These are phyloP conservation scores for Hypomecis punctinalis DNA, from an alignment of 2,888 invertebrate species.

Conservation along the genomic window DNA sequence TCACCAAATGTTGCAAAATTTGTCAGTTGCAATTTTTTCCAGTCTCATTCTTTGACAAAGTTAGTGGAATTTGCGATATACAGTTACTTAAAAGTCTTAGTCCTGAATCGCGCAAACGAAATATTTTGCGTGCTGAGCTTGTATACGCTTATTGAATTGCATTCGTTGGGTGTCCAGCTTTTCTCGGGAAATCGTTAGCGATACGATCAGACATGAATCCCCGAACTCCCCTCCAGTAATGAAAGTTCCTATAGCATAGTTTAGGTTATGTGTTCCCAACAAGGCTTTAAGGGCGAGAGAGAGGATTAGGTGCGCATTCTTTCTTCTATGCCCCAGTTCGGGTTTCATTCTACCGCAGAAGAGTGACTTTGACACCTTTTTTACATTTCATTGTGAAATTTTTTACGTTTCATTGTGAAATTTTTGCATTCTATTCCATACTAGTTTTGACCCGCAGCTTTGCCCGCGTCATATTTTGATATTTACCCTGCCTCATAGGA, in stretches of 20 bases:
- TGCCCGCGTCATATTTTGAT: too few species aligned
- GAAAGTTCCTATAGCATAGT: constrained; percentile 42
- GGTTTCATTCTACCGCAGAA: constrained; percentile 77
- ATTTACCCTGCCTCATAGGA: too few species aligned
- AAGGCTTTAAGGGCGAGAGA: constrained; percentile 49
- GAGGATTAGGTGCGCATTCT: constrained; percentile 61
- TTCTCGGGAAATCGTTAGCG: constrained; percentile 66
- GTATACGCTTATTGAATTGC: constrained; percentile 21
- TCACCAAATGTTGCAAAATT: background rate
- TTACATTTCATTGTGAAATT: too few species aligned
- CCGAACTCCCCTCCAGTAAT: constrained; percentile 47
- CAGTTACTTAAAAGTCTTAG: background rate
- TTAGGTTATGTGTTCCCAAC: constrained; percentile 47
- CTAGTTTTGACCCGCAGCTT: too few species aligned
- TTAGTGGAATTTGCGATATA: background rate
- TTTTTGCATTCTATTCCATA: too few species aligned
- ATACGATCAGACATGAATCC: constrained; percentile 48
- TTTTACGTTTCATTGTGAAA: too few species aligned
- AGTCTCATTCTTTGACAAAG: too few species aligned
- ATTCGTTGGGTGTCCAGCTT: constrained; percentile 66
- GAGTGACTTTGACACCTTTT: constrained; percentile 69
- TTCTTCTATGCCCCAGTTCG: constrained; percentile 56
- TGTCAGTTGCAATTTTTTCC: background rate
- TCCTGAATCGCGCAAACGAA: constrained; percentile 53
- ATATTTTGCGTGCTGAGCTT: constrained; percentile 33